Conservation (phyloP, 1,140 invertebrate species). For the Centruroides vittatus region DNA sequence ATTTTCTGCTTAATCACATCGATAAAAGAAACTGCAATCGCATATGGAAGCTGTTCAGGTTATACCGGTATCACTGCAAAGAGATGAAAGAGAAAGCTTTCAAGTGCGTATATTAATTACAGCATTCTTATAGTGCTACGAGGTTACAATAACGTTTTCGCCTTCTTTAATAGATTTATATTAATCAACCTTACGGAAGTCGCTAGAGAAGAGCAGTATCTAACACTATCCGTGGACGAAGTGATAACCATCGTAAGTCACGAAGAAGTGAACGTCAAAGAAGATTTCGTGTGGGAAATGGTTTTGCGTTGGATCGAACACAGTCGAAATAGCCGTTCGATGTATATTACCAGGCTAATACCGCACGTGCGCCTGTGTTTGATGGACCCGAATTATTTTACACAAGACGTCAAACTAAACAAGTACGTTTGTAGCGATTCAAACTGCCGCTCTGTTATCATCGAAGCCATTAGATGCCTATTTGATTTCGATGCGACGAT, state of each 20-base stretch:
- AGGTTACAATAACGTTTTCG: no score
- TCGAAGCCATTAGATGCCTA: slow-evolving; percentile 53
- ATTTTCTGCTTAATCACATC: slow-evolving; percentile 48
- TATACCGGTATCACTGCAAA: no score
- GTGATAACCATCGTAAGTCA: slow-evolving; percentile 50
- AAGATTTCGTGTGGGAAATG: slow-evolving; percentile 49
- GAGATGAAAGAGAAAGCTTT: slow-evolving; percentile 45
- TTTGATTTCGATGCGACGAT: slow-evolving; percentile 51
- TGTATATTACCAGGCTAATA: slow-evolving; percentile 53
- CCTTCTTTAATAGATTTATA: no score
- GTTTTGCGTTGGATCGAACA: slow-evolving; percentile 47
- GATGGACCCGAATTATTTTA: slow-evolving; percentile 62
- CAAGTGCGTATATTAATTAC: slow-evolving; percentile 39
- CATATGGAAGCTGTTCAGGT: slow-evolving; percentile 57
- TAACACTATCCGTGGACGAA: slow-evolving; percentile 50
- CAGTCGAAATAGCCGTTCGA: slow-evolving; percentile 12
- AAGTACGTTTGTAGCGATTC: slow-evolving; percentile 45
- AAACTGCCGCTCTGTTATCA: slow-evolving; percentile 50
- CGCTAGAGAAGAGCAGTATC: slow-evolving; percentile 46
- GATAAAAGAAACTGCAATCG: slow-evolving; percentile 61
- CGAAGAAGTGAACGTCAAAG: slow-evolving; percentile 47
- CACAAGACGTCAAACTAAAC: slow-evolving; percentile 50
- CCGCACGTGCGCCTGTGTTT: slow-evolving; percentile 65
- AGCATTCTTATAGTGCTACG: no score
- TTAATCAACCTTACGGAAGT: slow-evolving; percentile 41